These are phyloP conservation scores for Dipodomys merriami DNA, from an alignment of 2,113 vertebrate species.

Conservation along the genomic window DNA sequence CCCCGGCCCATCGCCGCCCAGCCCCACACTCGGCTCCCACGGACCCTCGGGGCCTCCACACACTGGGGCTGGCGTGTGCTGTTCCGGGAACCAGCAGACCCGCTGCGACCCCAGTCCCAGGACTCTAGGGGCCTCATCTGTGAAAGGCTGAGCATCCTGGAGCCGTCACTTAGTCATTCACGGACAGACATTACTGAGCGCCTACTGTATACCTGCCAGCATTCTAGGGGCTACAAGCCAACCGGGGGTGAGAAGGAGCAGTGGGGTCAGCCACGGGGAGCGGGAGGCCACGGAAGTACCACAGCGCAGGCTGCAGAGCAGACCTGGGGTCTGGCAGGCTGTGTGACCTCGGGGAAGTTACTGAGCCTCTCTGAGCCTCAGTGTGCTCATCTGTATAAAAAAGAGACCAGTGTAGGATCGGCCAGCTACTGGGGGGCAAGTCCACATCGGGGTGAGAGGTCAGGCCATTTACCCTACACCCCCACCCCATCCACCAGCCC, in stretches of 20 bases:
- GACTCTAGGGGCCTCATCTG: not conserved
- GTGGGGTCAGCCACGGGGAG: no score
- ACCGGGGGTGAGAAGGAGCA: no score
- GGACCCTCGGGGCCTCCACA: not conserved
- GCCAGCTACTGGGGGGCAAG: no score
- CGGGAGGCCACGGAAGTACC: no score
- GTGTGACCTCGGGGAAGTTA: not conserved
- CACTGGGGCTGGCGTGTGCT: no score
- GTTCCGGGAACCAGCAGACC: no score
- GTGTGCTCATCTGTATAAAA: no score
- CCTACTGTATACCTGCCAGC: rapidly evolving
- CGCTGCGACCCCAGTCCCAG: not conserved
- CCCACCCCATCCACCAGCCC: not conserved
- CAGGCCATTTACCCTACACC: not conserved
- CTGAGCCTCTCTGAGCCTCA: not conserved
- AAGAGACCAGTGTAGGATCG: no score
- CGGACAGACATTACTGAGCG: not conserved
- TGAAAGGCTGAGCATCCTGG: not conserved
- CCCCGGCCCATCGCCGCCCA: not conserved
- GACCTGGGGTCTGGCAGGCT: no score
- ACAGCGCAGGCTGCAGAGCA: no score
- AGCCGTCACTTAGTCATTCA: not conserved
- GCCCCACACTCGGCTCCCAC: not conserved
- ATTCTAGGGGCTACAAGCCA: not conserved
- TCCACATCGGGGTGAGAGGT: no score